Evolutionary conservation across 2,113 vertebrate species (phyloP), one percentile per base, ranked within the genome.

Genomic region (Sinocyclocheilus rhinocerous): DNA sequence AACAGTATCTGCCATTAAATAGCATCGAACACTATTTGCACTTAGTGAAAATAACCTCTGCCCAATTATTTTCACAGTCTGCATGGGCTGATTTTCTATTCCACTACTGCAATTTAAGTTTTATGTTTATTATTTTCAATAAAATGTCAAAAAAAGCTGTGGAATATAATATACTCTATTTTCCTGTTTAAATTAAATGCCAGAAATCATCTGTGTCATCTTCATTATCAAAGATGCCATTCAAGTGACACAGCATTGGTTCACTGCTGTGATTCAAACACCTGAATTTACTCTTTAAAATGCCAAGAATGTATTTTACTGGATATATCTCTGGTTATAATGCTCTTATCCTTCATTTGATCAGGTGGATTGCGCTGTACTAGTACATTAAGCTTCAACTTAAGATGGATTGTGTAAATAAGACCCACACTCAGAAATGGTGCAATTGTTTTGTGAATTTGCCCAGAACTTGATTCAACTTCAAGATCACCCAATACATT

Each of bases 141-240:
- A 18, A 33, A 8, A 36, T 72, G 70, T 13, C 33, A 73, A 22
- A 63, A 73, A 11, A 4, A 73, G 10, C 36, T n/a, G 10, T 45
- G 20, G 36, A 73, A 73, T n/a, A 12, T n/a, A 73, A 45, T 39
- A 73, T 73, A 12, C 9, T 45, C 4, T 2, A 70, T 42, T 45
- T 70, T n/a, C 20, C 42, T n/a, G 70, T 73, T 73, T 73, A 73
- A 42, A 73, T 73, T 12, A 73, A 73, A 42, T 73, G 70, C 70
- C 39, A 73, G 4, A n/a, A 45, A 45, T 73, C 1, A 73, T n/a
- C 10, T 2, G 20, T 12, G 33, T 73, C 18, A 73, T 45, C 20
- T 42, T 73, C n/a, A 42, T 36, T n/a, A 73, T 22, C 16, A 20
- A 70, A 70, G 16, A 26, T 26, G 24, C 12, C 11, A 4, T 65